Evolutionary conservation across 2,797 vertebrate genomes (phyloP).

Genomic region (Mustela erminea): DNA sequence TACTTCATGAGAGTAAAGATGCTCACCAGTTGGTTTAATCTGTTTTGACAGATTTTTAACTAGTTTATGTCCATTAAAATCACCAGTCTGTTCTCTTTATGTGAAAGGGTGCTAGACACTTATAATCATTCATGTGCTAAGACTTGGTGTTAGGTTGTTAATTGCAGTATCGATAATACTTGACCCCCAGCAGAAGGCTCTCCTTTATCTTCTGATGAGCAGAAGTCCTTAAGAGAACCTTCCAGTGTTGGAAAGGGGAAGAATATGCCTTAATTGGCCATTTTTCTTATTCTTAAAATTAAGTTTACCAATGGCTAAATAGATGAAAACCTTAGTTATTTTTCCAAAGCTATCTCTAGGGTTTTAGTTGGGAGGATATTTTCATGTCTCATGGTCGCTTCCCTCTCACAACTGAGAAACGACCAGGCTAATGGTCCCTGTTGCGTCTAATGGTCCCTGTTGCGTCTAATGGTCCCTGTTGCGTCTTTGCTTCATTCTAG

Average conservation of each 20-base stretch:
- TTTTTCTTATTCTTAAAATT: constrained; percentile 40
- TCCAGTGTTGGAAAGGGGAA: neutral
- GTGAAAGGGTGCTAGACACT: neutral
- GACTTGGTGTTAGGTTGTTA: neutral
- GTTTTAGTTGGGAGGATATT: neutral
- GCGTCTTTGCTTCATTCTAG: neutral
- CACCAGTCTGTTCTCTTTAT: neutral
- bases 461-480: too few species aligned
- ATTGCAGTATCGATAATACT: neutral
- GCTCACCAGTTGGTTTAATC: neutral
- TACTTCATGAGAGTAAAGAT: neutral
- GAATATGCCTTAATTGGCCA: neutral
- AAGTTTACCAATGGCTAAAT: constrained; percentile 9
- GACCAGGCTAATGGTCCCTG: neutral
- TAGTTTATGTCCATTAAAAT: constrained; percentile 9
- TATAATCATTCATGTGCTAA: neutral
- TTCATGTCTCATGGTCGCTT: neutral
- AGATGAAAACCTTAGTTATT: constrained; percentile 15
- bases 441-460: neutral
- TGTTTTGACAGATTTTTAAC: neutral
- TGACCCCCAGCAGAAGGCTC: neutral
- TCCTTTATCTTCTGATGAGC: neutral
- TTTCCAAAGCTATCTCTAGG: neutral
- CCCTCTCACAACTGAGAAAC: neutral
- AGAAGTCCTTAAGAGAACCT: constrained; percentile 46